A percentile compares a stretch with the other conserved stretches of the same genome.
These are phyloP conservation scores for Argynnis bischoffii DNA, from an alignment of 2,888 invertebrate genomes.

Conservation along the genomic window DNA sequence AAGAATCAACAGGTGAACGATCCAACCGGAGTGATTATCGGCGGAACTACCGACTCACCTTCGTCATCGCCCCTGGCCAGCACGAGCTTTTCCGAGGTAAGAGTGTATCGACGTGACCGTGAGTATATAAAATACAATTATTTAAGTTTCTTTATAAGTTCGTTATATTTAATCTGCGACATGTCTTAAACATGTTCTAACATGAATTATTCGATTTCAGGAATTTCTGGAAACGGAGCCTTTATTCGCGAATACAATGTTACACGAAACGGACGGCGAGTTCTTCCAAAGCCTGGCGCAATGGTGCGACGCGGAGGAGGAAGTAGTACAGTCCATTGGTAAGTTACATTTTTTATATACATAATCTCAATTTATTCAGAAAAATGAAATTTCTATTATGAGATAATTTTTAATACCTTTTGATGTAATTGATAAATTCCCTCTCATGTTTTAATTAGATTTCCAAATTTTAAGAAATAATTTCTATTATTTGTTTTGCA, in stretches of 20 bases:
- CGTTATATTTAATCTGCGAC: slow-evolving; percentile 44
- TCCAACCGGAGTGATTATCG: slow-evolving; percentile 66
- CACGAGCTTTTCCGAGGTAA: slow-evolving; percentile 76
- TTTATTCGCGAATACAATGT: slow-evolving; percentile 70
- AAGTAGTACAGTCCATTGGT: slow-evolving; percentile 77
- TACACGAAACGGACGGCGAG: slow-evolving; percentile 82
- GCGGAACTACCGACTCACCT: slow-evolving; percentile 57
- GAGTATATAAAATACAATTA: slow-evolving; percentile 61
- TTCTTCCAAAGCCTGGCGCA: slow-evolving; percentile 87
- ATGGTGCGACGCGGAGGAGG: slow-evolving; percentile 82
- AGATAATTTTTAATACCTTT: too few species aligned
- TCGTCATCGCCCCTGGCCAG: slow-evolving; percentile 56
- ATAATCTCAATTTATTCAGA: not conserved
- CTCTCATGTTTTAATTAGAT: too few species aligned
- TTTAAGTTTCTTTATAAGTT: slow-evolving; percentile 53
- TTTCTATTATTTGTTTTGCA: slow-evolving; percentile 32
- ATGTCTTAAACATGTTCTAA: slow-evolving; percentile 49
- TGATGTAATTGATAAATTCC: too few species aligned
- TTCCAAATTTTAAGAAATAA: not conserved
- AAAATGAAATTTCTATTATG: too few species aligned
- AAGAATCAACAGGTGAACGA: slow-evolving; percentile 70
- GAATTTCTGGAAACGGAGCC: slow-evolving; percentile 75
- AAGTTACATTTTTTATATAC: slow-evolving; percentile 40
- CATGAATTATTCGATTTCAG: slow-evolving; percentile 63
- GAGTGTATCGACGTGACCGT: slow-evolving; percentile 56